Conservation (phyloP, 1,140 invertebrate genomes). For the Campoletis sonorensis region DNA sequence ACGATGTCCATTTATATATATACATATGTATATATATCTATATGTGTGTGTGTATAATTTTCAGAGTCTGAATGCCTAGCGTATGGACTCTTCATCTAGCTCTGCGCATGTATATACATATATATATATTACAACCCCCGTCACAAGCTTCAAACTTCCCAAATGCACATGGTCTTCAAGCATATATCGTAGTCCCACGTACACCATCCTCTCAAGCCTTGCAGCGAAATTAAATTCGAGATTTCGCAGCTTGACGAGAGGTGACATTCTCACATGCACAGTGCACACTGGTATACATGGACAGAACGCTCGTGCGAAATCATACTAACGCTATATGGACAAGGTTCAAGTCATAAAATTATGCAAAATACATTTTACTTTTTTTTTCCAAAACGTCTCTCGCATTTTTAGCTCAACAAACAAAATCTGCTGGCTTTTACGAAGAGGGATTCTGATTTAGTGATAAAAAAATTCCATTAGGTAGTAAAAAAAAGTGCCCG, state of each 20-base stretch:
- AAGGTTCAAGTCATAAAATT: neutral
- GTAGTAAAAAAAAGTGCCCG: too few species aligned
- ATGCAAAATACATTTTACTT: neutral
- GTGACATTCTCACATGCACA: neutral
- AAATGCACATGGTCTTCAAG: neutral
- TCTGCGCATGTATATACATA: neutral
- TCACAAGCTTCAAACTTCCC: neutral
- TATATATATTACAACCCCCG: neutral
- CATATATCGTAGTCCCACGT: neutral
- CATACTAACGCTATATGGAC: neutral
- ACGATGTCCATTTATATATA: slow-evolving; percentile 1
- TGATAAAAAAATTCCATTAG: too few species aligned
- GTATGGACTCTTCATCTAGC: slow-evolving; percentile 2
- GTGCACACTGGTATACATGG: too few species aligned
- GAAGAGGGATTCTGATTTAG: neutral
- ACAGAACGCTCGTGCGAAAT: neutral
- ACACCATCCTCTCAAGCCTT: neutral
- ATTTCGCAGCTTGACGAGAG: slow-evolving; percentile 59
- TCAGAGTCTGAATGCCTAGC: neutral
- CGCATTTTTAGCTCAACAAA: neutral
- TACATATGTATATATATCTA: too few species aligned
- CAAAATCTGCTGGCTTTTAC: neutral
- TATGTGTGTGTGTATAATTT: neutral
- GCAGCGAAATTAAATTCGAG: slow-evolving; percentile 59
- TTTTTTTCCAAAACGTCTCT: neutral